Base-by-base conservation (phyloP, 2,797 vertebrate genomes). In the Meda fulgida region DNA sequence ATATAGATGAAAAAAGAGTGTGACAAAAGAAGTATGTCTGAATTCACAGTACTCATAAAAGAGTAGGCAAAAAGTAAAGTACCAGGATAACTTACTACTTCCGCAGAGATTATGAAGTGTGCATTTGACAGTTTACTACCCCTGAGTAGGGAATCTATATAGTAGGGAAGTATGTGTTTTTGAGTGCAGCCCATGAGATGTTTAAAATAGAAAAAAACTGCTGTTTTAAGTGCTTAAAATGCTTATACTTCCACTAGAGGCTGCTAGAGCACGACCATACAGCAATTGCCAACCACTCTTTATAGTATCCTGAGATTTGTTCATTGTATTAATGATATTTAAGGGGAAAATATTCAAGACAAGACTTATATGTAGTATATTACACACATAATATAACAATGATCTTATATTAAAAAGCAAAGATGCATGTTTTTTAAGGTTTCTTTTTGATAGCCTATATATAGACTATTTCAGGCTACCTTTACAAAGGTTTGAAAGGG, bases 161-260 rank as follows among this genome's bases (percentile, higher is more conserved):
- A 58, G 23, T 58, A 58, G 23, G 10, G 55, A 58, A 58, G 23
- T 58, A 1, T n/a, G 23, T 5, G 23, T 11, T 58, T 58, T 58
- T 10, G 21, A 4, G 23, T 58, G 23, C 23, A 58, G 3, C 55
- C 55, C 8, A 55, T 55, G 23, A 4, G 23, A 26, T 58, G 21
- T n/a, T n/a, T n/a, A 58, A 10, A 58, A 58, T 18, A 51, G 11
- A 38, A 36, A 13, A 11, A 67, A 38, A n/a, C 0, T 55, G 3
- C 53, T 4, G 21, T n/a, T 55, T 65, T 23, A 29, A 72, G 29
- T 19, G n/a, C 0, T 5, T 71, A 18, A 43, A 38, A 38, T 18
- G 19, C 9, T 34, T 53, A 21, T 23, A 6, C 36, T 10, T 79
- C 77, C 77, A 79, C 77, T 43, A 79, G 77, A 79, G 60, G 77